Percentiles rank a stretch among this genome's conserved stretches.
Evolutionary conservation across 2,113 vertebrate genomes (phyloP).

Genomic region (Grammomys surdaster): DNA sequence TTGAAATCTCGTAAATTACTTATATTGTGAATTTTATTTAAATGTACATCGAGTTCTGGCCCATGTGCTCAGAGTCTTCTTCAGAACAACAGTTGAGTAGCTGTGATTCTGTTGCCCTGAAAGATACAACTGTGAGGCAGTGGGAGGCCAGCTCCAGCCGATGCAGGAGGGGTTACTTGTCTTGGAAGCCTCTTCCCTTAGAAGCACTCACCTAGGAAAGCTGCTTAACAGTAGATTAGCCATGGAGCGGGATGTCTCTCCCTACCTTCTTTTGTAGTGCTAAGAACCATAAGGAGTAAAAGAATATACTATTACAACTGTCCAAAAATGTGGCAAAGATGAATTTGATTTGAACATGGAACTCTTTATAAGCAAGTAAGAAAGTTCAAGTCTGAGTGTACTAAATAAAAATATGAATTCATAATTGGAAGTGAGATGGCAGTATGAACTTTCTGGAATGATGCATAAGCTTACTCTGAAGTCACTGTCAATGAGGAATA

Average conservation of each 20-base stretch:
- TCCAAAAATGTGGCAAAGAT: conserved; percentile 17
- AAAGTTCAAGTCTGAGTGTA: background rate
- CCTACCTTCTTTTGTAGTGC: background rate
- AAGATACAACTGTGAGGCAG: background rate
- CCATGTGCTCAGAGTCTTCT: background rate
- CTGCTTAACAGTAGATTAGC: background rate
- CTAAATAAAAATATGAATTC: conserved; percentile 21
- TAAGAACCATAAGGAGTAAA: conserved; percentile 44
- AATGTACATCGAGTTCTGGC: conserved; percentile 6
- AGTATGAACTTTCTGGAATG: conserved; percentile 27
- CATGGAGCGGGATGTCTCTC: background rate
- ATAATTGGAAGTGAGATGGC: background rate
- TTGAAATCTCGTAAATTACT: conserved; percentile 31
- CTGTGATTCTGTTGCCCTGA: background rate
- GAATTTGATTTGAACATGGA: conserved; percentile 35
- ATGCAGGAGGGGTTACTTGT: too few species aligned
- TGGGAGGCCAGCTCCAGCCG: background rate
- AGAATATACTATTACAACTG: conserved; percentile 30
- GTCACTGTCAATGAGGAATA: conserved; percentile 40
- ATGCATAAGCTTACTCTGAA: conserved; percentile 27
- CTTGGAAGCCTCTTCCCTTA: background rate
- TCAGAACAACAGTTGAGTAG: background rate
- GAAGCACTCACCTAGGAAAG: conserved; percentile 41
- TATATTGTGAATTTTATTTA: conserved; percentile 54
- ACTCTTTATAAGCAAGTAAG: background rate